Conservation (phyloP, 2,113 vertebrate genomes). For the Pavo muticus region DNA sequence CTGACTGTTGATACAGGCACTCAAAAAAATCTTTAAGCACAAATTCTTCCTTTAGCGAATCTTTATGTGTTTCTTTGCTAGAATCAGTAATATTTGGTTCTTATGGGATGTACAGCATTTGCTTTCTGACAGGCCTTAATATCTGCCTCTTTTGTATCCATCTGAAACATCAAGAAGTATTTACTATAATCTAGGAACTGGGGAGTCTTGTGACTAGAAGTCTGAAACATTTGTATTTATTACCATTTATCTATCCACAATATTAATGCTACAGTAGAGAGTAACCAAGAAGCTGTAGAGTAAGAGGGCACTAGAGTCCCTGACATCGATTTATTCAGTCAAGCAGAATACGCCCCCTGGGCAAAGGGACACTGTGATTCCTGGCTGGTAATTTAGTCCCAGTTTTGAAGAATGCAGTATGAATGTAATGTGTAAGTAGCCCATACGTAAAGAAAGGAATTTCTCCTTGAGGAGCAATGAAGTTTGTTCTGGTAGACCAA, state of each 20-base stretch:
- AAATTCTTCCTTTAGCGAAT: neutral
- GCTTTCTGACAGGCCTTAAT: conserved; percentile 30
- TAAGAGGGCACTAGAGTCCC: neutral
- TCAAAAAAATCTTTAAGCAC: neutral
- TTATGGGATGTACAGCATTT: conserved; percentile 13
- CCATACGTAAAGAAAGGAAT: neutral
- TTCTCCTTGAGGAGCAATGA: neutral
- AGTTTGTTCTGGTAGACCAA: neutral
- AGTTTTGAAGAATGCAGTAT: neutral
- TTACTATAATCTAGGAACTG: conserved; percentile 23
- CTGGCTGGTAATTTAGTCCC: neutral
- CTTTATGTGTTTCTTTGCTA: neutral
- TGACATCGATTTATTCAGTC: neutral
- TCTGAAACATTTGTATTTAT: conserved; percentile 27
- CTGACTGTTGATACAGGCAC: neutral
- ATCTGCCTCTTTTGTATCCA: neutral
- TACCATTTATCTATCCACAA: neutral
- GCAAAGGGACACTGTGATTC: neutral
- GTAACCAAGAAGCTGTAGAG: neutral
- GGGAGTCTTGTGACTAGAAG: neutral
- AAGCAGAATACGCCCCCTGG: neutral
- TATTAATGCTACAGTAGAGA: neutral
- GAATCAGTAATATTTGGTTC: conserved; percentile 19
- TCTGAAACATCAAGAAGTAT: conserved; percentile 17
- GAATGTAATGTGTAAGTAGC: neutral